Evolutionary conservation across 1,140 invertebrate genomes (phyloP), one percentile per base, ranked within the genome.

Genomic region (Tribolium madens): DNA sequence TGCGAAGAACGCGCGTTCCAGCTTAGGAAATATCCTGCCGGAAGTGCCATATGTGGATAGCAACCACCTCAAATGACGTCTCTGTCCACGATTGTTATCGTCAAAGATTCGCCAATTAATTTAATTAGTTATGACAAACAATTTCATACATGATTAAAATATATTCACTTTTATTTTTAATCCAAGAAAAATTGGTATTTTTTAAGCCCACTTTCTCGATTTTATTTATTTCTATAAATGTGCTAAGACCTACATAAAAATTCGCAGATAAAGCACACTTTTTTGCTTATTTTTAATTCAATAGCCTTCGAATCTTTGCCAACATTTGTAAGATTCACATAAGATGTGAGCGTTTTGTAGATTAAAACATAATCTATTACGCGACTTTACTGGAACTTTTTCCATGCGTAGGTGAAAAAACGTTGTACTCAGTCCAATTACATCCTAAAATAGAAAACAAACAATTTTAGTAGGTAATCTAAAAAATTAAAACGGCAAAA

Each of bases 21-120:
- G 73, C 46, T 78, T 78, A 71, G 77, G 77, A 70, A 75, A 78
- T 68, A 53, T 69, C 73, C 73, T 78, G 73, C 77, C 77, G 77
- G 77, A 78, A 78, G 73, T 26, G 46, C 77, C 77, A 78, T 78
- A 78, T 76, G 42, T 47, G 73, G 18, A 17, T 26, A 46, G 14
- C 73, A 46, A 73, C 47, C 70, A 73, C 70, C 69, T 71, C 47
- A 46, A 73, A 64, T 64, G 57, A 64, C 57, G 57, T 64, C 57
- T 36, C 10, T 14, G 21, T 57, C n/a, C 15, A 57, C 26, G 57
- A 64, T 64, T 33, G 57, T 14, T 33, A 64, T 64, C 57, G 57
- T 33, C 57, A 33, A 57, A 64, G 57, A 64, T 64, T 64, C 57
- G 21, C 21, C 57, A 64, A 64, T 64, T 64, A 64, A 64, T 31